Evolutionary conservation across 1,140 invertebrate genomes (phyloP).

Genomic region (Zeugodacus cucurbitae): DNA sequence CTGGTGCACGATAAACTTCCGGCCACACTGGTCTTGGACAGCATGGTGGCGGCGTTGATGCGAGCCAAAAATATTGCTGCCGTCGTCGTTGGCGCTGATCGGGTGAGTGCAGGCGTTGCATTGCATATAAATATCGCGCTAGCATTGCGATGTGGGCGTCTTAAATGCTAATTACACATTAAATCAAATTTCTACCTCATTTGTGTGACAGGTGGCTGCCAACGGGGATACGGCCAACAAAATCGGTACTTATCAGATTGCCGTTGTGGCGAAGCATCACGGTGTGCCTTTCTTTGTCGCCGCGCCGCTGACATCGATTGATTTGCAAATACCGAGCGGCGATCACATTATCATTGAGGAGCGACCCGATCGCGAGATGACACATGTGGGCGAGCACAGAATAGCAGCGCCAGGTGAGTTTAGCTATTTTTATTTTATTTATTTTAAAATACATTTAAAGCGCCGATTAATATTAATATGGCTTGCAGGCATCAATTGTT

Average conservation of each 20-base stretch:
- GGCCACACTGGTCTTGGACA: conserved; percentile 92
- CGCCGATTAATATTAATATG: too few relatives aligned
- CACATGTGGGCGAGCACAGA: conserved; percentile 81
- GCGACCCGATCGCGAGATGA: conserved; percentile 89
- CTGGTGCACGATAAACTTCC: conserved; percentile 94
- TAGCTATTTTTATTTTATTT: neutral
- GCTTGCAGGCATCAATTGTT: conserved; percentile 85
- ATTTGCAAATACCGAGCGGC: conserved; percentile 82
- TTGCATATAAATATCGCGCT: neutral
- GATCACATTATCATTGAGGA: conserved; percentile 94
- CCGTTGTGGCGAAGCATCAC: conserved; percentile 91
- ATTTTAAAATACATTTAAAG: neutral
- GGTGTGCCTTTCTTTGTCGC: conserved; percentile 96
- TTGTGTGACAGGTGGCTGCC: conserved; percentile 74
- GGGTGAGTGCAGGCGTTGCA: conserved; percentile 69
- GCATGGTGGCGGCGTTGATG: conserved; percentile 93
- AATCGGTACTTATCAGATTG: conserved; percentile 98
- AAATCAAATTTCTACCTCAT: neutral
- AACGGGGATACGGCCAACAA: conserved; percentile 99
- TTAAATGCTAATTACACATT: conserved; percentile 29
- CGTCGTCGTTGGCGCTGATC: conserved; percentile 89
- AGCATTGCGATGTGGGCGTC: conserved; percentile 38
- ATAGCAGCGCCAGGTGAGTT: conserved; percentile 86
- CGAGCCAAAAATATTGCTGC: conserved; percentile 79
- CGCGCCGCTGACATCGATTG: conserved; percentile 92